Base-by-base conservation (phyloP, 2,113 vertebrate genomes). In the Malurus alboscapulatus region DNA sequence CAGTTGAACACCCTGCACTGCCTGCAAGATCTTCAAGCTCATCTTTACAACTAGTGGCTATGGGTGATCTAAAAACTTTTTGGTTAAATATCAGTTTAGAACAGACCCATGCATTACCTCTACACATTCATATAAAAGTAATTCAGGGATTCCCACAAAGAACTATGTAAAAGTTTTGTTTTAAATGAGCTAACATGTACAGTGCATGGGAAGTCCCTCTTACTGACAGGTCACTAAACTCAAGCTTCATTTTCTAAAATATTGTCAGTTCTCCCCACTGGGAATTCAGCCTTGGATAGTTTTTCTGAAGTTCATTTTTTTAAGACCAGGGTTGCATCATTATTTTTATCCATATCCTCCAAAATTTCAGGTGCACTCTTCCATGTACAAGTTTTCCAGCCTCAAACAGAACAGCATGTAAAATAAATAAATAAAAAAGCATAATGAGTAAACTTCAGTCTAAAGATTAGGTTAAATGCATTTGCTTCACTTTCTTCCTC, bases 61-160 rank as follows among this genome's bases (percentile, higher is more conserved):
- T 0, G 1, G 1, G 20, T 15, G 2, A 83, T 36, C 15, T 50
- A 48, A 61, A 59, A 88, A 11, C 8, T 29, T 4, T 19, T 26
- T 69, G 3, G 18, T 42, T 10, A 59, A 50, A 13, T 22, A 47
- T 1, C 14, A 12, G 7, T 29, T 67, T 67, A 66, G 40, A 91
- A 54, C 22, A 59, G 7, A 85, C 20, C 26, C 12, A 30, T 11
- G 5, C 4, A 34, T 16, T 42, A 47, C 8, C 26, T 40, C 16
- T 18, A 58, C 20, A 65, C 2, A 30, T 42, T 15, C 12, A 42
- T 7, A 36, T 7, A 54, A 27, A 67, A 72, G n/a, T 5, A 3
- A 67, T 17, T 47, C 5, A 44, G 11, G 2, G 17, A 48, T 85
- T 61, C 27, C 25, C 24, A 29, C 12, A 44, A 0, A 44, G 5